phyloP scores from a whole-genome alignment of 2,113 vertebrate genomes.

The Odontesthes bonariensis region DNA sequence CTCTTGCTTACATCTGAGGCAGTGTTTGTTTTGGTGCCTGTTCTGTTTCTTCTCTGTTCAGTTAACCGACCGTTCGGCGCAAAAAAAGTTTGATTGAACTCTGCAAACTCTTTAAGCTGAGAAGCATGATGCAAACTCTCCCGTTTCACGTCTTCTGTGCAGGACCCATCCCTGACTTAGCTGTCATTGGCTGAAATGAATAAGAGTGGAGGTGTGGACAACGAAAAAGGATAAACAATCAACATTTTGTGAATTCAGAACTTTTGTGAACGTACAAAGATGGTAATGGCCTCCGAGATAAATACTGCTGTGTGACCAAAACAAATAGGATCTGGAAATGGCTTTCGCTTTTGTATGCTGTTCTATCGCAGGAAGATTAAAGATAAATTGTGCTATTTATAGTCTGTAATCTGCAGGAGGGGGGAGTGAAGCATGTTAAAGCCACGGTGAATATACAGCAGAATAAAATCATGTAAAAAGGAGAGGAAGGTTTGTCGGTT shows the following conservation, averaged over 20 bases:
- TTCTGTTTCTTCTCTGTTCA: slow-evolving; percentile 11
- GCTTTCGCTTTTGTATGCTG: slow-evolving; percentile 55
- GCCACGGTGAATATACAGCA: slow-evolving; percentile 20
- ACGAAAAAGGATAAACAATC: no score
- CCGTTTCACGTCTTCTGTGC: not conserved
- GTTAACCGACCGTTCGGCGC: not conserved
- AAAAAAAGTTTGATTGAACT: not conserved
- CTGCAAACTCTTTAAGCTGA: not conserved
- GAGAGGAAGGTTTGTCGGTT: slow-evolving; percentile 2
- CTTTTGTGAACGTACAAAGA: not conserved
- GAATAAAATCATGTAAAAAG: not conserved
- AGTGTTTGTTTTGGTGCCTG: slow-evolving; percentile 2
- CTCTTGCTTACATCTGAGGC: slow-evolving; percentile 4
- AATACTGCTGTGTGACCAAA: slow-evolving; percentile 27
- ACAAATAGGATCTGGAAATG: slow-evolving; percentile 57
- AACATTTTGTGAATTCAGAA: not conserved
- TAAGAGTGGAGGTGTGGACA: no score
- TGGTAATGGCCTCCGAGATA: slow-evolving; percentile 6
- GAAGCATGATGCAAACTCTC: slow-evolving; percentile 1
- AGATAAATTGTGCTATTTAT: slow-evolving; percentile 74
- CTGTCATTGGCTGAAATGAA: no score
- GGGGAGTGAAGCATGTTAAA: slow-evolving; percentile 18
- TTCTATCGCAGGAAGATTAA: slow-evolving; percentile 72
- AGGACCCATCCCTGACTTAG: no score
- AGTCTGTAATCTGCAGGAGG: slow-evolving; percentile 67